phyloP scores from a whole-genome alignment of 2,797 vertebrate genomes.

The Aphelocoma californica region DNA sequence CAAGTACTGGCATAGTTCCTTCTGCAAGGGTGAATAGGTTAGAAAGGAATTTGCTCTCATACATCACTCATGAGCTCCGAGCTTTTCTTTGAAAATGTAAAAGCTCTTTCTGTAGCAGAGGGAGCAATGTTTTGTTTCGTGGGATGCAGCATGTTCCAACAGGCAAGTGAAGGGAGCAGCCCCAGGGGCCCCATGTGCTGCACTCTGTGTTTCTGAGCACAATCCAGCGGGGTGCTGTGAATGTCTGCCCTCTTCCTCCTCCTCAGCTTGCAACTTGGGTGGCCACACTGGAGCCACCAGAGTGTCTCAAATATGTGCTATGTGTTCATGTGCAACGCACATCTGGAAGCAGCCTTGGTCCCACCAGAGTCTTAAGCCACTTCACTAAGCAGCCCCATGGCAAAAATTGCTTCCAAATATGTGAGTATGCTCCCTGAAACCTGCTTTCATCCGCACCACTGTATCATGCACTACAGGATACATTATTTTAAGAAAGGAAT shows the following conservation, averaged over 20 bases:
- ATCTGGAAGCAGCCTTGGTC: not conserved
- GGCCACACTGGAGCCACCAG: not conserved
- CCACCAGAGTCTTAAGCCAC: not conserved
- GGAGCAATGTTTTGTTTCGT: not conserved
- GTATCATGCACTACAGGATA: not conserved
- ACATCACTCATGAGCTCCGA: not conserved
- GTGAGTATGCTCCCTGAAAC: not conserved
- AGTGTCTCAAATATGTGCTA: not conserved
- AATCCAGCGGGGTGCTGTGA: fast-evolving
- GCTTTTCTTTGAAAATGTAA: not conserved
- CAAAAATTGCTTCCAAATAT: not conserved
- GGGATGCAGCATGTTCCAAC: not conserved
- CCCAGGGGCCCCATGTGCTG: fast-evolving
- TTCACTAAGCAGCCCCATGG: not conserved
- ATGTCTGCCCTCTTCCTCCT: not conserved
- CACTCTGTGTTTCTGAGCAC: not conserved
- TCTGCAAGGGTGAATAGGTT: not conserved
- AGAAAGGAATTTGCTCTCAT: not conserved
- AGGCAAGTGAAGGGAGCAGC: not conserved
- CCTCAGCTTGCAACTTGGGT: not conserved
- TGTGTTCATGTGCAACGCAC: not conserved
- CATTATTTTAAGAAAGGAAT: not conserved
- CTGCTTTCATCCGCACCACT: not conserved
- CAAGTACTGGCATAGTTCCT: not conserved
- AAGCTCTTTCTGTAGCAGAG: not conserved